A percentile compares a stretch with the other conserved stretches of the same genome.
phyloP scores from a whole-genome alignment of 1,140 invertebrate genomes.

The Microvelia longipes region DNA sequence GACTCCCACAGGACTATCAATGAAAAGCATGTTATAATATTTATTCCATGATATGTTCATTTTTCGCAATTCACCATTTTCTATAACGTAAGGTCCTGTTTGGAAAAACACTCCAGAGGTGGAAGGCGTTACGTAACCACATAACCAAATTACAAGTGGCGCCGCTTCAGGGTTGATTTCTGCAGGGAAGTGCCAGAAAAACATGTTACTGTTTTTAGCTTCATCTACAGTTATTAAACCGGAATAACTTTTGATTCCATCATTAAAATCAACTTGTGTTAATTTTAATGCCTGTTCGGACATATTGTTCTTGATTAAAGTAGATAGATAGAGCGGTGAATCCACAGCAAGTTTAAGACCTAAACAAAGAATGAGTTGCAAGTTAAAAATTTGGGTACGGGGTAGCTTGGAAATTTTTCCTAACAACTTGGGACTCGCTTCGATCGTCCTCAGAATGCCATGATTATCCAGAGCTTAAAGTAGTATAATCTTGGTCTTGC shows the following conservation, averaged over 20 bases:
- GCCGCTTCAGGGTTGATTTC: constrained; percentile 26
- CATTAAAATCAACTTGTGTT: too few species aligned
- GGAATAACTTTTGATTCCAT: constrained; percentile 31
- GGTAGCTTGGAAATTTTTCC: too few species aligned
- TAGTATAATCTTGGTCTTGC: too few species aligned
- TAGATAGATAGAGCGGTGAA: too few species aligned
- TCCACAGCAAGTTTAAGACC: too few species aligned
- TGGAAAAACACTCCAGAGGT: constrained; percentile 66
- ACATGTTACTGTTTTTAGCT: constrained; percentile 47
- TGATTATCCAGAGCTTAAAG: too few species aligned
- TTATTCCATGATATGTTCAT: constrained; percentile 58
- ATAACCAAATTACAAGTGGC: constrained; percentile 61
- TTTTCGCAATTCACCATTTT: constrained; percentile 38
- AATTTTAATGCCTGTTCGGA: too few species aligned
- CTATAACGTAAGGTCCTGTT: constrained; percentile 31
- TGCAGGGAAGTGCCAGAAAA: constrained; percentile 63
- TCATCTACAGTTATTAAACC: constrained; percentile 56
- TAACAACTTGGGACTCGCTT: too few species aligned
- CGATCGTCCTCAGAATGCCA: too few species aligned
- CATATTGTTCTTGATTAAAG: too few species aligned
- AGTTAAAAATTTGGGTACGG: too few species aligned
- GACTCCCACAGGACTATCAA: constrained; percentile 53
- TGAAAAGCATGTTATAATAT: constrained; percentile 60
- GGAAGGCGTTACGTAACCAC: constrained; percentile 64
- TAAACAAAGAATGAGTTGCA: too few species aligned